A percentile compares a stretch with the other conserved stretches of the same genome.
Evolutionary conservation across 2,888 invertebrate species (phyloP).

Genomic region (Erebia aethiops): DNA sequence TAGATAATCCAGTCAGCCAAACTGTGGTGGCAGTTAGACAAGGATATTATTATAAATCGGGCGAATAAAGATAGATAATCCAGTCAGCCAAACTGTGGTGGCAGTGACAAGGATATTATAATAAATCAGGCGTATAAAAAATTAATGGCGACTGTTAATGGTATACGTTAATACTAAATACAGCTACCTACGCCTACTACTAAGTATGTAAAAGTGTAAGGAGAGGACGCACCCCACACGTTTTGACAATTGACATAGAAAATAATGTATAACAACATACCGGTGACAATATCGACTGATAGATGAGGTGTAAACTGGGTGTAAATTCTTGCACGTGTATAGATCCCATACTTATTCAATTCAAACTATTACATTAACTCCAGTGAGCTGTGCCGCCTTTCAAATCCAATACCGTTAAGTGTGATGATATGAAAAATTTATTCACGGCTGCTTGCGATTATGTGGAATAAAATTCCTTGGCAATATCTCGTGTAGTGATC

Average conservation of each 20-base stretch:
- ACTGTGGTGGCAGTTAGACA: too few species aligned
- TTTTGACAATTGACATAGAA: background rate
- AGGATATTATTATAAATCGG: too few species aligned
- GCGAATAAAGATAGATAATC: too few species aligned
- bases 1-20: too few species aligned
- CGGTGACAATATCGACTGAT: constrained; percentile 24
- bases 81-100: too few species aligned
- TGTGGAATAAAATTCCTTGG: constrained; percentile 16
- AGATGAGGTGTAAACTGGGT: constrained; percentile 26
- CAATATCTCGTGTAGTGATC: constrained; percentile 13
- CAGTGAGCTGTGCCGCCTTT: constrained; percentile 27
- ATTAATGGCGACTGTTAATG: too few species aligned
- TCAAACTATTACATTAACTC: constrained; percentile 28
- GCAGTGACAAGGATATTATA: too few species aligned
- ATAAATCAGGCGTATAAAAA: too few species aligned
- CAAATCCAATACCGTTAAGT: constrained; percentile 36
- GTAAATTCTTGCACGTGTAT: constrained; percentile 20
- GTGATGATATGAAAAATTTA: constrained; percentile 42
- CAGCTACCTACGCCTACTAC: too few species aligned
- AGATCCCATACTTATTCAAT: constrained; percentile 25
- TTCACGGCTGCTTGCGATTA: constrained; percentile 34
- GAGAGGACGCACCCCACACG: background rate
- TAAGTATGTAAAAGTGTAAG: background rate
- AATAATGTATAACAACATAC: background rate
- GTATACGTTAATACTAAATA: too few species aligned